Evolutionary conservation across 2,797 vertebrate genomes (phyloP).

Genomic region (Limosa lapponica): DNA sequence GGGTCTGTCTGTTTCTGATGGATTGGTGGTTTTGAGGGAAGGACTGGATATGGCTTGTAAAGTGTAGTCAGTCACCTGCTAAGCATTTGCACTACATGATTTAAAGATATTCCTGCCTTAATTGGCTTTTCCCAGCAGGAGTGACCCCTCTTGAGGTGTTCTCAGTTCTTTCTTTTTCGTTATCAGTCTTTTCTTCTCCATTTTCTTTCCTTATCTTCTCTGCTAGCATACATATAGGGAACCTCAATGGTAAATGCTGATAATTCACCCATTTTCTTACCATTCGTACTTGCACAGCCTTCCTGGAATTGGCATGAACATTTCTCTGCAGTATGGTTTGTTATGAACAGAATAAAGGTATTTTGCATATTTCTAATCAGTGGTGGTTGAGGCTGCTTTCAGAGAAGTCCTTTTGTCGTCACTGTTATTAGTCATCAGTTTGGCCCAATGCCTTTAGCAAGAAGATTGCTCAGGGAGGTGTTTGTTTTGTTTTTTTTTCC

Average conservation of each 20-base stretch:
- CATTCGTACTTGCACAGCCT: not conserved
- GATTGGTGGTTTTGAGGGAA: not conserved
- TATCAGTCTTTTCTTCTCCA: not conserved
- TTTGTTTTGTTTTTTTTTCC: not conserved
- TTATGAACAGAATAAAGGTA: conserved; percentile 26
- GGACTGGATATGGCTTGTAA: not conserved
- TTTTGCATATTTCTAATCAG: conserved; percentile 35
- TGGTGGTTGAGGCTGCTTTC: not conserved
- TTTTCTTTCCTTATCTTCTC: conserved; percentile 4
- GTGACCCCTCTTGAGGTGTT: not conserved
- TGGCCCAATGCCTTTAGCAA: conserved; percentile 7
- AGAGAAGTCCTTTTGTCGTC: not conserved
- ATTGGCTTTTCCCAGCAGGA: conserved; percentile 26
- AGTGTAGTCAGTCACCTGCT: not conserved
- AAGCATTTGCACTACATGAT: not conserved
- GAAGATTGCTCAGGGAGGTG: not conserved
- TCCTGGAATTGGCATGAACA: not conserved
- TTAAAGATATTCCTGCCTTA: conserved; percentile 13
- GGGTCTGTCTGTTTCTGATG: not conserved
- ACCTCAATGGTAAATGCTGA: not conserved
- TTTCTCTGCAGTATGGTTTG: not conserved
- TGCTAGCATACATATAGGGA: not conserved
- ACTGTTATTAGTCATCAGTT: conserved; percentile 17
- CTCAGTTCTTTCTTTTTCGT: not conserved
- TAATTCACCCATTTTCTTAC: not conserved